These are phyloP conservation scores for Petrocephalus zakoni DNA, from an alignment of 2,113 vertebrate species.

Conservation along the genomic window DNA sequence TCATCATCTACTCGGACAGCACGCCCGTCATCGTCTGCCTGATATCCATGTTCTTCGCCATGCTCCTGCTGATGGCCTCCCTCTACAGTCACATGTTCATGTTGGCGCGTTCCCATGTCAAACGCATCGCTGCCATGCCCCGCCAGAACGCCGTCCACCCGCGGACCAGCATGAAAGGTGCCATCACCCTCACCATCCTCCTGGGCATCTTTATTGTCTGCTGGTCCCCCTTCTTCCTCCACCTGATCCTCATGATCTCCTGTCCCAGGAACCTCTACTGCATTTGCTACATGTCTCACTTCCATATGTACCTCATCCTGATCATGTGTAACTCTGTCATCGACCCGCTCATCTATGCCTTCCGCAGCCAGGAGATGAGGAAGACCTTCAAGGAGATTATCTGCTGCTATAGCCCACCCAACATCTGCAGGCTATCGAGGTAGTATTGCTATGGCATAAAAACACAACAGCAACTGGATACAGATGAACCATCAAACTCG, in stretches of 20 bases:
- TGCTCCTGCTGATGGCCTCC: slow-evolving; percentile 78
- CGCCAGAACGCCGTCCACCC: slow-evolving; percentile 68
- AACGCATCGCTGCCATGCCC: slow-evolving; percentile 46
- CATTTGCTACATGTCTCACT: slow-evolving; percentile 75
- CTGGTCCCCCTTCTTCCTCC: slow-evolving; percentile 84
- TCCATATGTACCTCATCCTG: slow-evolving; percentile 78
- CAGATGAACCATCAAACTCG: background rate
- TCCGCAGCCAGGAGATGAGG: slow-evolving; percentile 76
- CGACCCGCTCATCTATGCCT: slow-evolving; percentile 80
- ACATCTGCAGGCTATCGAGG: slow-evolving; percentile 33
- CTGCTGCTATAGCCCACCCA: slow-evolving; percentile 54
- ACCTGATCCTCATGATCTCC: slow-evolving; percentile 79
- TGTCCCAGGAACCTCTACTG: slow-evolving; percentile 77
- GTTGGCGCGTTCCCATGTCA: slow-evolving; percentile 58
- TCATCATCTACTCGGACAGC: slow-evolving; percentile 78
- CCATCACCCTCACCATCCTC: slow-evolving; percentile 75
- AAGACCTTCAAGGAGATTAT: slow-evolving; percentile 77
- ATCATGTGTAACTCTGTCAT: slow-evolving; percentile 84
- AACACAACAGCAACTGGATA: background rate
- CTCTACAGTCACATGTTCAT: slow-evolving; percentile 83
- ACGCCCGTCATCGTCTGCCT: slow-evolving; percentile 78
- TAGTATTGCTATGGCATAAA: background rate
- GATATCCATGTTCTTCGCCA: slow-evolving; percentile 78
- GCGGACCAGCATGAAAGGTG: slow-evolving; percentile 72
- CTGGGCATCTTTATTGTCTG: slow-evolving; percentile 77